Base-by-base conservation (phyloP, 1,140 invertebrate genomes). In the Apis dorsata region DNA sequence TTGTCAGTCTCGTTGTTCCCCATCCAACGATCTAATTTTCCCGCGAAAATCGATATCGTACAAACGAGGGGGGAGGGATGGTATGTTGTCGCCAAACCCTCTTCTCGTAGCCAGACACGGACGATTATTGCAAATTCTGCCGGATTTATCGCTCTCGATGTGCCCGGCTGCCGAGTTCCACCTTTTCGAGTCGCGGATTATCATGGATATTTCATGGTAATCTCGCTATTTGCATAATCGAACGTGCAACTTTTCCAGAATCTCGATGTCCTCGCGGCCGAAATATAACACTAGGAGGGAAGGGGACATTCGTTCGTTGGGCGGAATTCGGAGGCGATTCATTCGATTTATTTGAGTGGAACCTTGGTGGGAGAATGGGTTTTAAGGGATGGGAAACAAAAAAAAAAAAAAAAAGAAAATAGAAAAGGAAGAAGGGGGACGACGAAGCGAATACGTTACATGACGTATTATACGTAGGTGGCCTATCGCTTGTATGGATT, bases 91-190 rank as follows among this genome's bases (percentile, higher is more conserved):
- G 13, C 21, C 11, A 28, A 7, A 17, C 13, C 15, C 19, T 5
- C 28, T 4, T 4, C 17, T 12, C 15, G 17, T 10, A 19, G 49
- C 44, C 59, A 72, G 49, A 55, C 78, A 80, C 63, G 51, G 13
- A 55, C 78, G 78, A 79, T 79, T 65, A 73, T 80, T 73, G 78
- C 78, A 19, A 80, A 80, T 80, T 80, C 79, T 80, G 13, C 21
- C 59, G 70, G 51, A 80, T 80, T 80, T 80, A 80, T 65, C 70
- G 51, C 49, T n/a, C 68, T 34, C 68, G 57, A 63, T n/a, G 21
- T 44, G 44, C 53, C 63, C 11, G 7, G 34, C 3, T 34, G 34
- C 3, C n/a, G 7, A 13, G n/a, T 63, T 34, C 78, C 17, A 63
- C 60, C 34, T 9, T 51, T 55, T 11, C 19, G n/a, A 70, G 17